Evolutionary conservation across 2,797 vertebrate species (phyloP).

Genomic region (Aeoliscus strigatus): DNA sequence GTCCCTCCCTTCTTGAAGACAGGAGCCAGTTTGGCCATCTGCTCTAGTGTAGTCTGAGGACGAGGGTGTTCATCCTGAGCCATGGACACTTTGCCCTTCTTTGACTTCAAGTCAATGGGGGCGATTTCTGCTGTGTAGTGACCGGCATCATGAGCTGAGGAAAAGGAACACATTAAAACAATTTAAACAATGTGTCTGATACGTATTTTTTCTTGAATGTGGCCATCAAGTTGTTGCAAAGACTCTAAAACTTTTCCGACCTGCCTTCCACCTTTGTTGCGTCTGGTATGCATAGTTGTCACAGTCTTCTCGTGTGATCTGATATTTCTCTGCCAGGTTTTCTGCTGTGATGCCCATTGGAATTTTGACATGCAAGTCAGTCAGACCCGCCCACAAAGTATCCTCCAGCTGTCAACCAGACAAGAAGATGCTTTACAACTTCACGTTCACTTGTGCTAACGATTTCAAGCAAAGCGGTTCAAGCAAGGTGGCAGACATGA

Average conservation of each 20-base stretch:
- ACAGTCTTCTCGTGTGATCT: slow-evolving; percentile 85
- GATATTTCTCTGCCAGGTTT: slow-evolving; percentile 87
- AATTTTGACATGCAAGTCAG: slow-evolving; percentile 82
- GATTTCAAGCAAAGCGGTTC: too few species aligned
- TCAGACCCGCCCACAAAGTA: slow-evolving; percentile 85
- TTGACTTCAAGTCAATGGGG: slow-evolving; percentile 88
- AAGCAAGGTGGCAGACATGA: background rate
- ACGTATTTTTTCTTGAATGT: too few species aligned
- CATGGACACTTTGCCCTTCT: slow-evolving; percentile 85
- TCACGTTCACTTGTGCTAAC: too few species aligned
- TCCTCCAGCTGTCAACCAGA: slow-evolving; percentile 83
- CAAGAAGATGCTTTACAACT: slow-evolving; percentile 1
- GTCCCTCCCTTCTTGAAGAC: slow-evolving; percentile 95
- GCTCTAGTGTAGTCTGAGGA: slow-evolving; percentile 87
- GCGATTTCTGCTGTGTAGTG: slow-evolving; percentile 85
- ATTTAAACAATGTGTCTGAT: too few species aligned
- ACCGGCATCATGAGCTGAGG: slow-evolving; percentile 85
- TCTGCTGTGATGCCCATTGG: slow-evolving; percentile 94
- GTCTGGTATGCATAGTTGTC: slow-evolving; percentile 84
- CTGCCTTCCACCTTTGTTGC: slow-evolving; percentile 92
- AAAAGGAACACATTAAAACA: background rate
- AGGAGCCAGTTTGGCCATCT: slow-evolving; percentile 82
- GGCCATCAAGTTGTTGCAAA: too few species aligned
- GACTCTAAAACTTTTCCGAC: slow-evolving; percentile 61
- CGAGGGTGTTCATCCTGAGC: slow-evolving; percentile 88